Percentiles rank a stretch among this genome's conserved stretches.
These are phyloP conservation scores for Eupeodes luniger DNA, from an alignment of 2,888 invertebrate species.

Conservation along the genomic window DNA sequence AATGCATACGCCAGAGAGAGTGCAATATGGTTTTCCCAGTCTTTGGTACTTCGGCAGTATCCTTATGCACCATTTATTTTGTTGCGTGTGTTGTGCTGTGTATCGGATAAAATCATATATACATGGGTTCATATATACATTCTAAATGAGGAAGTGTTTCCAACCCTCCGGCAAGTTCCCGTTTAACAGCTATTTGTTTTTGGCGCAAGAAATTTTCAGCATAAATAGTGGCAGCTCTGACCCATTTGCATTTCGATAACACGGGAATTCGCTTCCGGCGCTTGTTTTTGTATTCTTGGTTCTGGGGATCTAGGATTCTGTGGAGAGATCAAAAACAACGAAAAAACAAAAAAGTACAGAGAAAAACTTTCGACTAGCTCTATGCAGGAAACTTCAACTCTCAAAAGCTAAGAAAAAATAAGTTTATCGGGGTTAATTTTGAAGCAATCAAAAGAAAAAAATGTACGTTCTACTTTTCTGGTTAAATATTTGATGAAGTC, in stretches of 20 bases:
- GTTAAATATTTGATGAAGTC: constrained; percentile 49
- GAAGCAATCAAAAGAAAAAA: constrained; percentile 32
- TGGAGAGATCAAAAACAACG: constrained; percentile 1
- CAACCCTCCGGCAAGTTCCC: constrained; percentile 36
- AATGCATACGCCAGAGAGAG: constrained; percentile 45
- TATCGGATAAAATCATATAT: constrained; percentile 21
- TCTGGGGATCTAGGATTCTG: constrained; percentile 40
- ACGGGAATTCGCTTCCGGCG: constrained; percentile 43
- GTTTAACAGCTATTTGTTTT: constrained; percentile 48
- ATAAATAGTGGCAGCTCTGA: constrained; percentile 57
- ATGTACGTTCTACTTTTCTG: constrained; percentile 29
- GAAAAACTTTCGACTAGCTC: constrained; percentile 11
- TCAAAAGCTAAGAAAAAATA: constrained; percentile 18
- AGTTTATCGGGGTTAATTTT: constrained; percentile 41
- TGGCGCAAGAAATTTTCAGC: constrained; percentile 46
- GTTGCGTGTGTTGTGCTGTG: not conserved
- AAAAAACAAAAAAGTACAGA: constrained; percentile 1
- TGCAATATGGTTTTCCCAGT: constrained; percentile 25
- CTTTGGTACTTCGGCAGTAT: not conserved
- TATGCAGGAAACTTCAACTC: constrained; percentile 20
- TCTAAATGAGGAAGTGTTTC: constrained; percentile 52
- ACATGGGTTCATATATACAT: not conserved
- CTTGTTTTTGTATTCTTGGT: constrained; percentile 50
- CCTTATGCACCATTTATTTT: constrained; percentile 29
- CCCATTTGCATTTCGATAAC: constrained; percentile 66